Evolutionary conservation across 2,888 invertebrate genomes (phyloP).

Genomic region (Phyllotreta cruciferae): DNA sequence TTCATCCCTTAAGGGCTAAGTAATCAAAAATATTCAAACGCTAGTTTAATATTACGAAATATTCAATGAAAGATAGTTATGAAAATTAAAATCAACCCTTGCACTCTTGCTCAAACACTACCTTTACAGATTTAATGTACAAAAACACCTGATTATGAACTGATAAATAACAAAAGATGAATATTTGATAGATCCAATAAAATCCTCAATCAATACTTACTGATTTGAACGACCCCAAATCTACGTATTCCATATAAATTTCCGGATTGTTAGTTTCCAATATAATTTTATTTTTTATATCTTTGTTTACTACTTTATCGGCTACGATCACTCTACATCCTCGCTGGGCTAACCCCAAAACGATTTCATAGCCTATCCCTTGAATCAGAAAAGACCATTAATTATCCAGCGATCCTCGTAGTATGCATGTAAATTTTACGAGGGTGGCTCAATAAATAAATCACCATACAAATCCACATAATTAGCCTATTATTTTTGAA

Average conservation of each 20-base stretch:
- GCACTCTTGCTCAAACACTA: too few relatives aligned
- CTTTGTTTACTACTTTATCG: conserved; percentile 50
- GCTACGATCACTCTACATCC: conserved; percentile 65
- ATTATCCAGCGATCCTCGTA: neutral
- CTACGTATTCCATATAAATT: conserved; percentile 59
- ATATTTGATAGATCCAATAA: too few relatives aligned
- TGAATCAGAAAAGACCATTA: conserved; percentile 25
- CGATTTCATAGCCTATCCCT: conserved; percentile 61
- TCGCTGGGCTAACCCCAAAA: conserved; percentile 58
- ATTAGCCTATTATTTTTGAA: neutral
- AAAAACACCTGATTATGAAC: too few relatives aligned
- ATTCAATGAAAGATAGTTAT: too few relatives aligned
- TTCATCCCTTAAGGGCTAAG: too few relatives aligned
- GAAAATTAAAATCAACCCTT: too few relatives aligned
- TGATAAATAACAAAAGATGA: too few relatives aligned
- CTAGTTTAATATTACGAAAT: too few relatives aligned
- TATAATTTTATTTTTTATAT: conserved; percentile 47
- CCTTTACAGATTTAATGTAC: too few relatives aligned
- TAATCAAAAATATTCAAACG: too few relatives aligned
- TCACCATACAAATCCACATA: neutral
- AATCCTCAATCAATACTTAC: conserved; percentile 57
- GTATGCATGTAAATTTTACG: neutral
- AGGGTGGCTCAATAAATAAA: neutral
- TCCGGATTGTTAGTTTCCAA: conserved; percentile 52
- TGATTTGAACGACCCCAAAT: conserved; percentile 64